Evolutionary conservation across 2,888 invertebrate species (phyloP).

Genomic region (Andrena marginata): DNA sequence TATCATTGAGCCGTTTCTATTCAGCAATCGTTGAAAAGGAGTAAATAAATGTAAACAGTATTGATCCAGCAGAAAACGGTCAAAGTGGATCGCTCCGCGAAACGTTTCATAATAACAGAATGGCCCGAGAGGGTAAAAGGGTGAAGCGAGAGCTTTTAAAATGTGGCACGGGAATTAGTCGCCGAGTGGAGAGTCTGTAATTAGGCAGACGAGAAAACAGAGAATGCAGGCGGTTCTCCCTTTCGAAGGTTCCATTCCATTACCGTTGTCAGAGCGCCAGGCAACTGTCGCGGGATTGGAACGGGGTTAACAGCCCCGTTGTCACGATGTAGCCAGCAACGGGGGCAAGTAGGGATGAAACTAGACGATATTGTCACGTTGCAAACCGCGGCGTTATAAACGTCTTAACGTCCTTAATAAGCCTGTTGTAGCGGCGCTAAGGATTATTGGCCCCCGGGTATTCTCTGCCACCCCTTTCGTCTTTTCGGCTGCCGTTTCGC

Average conservation of each 20-base stretch:
- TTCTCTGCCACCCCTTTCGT: slow-evolving; percentile 38
- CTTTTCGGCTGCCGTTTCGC: slow-evolving; percentile 44
- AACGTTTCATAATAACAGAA: too few relatives aligned
- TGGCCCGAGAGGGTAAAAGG: too few relatives aligned
- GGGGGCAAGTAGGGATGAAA: slow-evolving; percentile 41
- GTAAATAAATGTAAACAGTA: too few relatives aligned
- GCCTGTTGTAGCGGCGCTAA: slow-evolving; percentile 54
- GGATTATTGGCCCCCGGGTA: slow-evolving; percentile 58
- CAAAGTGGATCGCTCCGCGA: too few relatives aligned
- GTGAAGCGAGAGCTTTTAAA: not conserved
- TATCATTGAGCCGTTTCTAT: too few relatives aligned
- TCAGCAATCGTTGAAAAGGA: too few relatives aligned
- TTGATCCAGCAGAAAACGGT: too few relatives aligned
- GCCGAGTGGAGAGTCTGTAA: not conserved
- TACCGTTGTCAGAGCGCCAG: slow-evolving; percentile 52
- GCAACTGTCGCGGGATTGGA: slow-evolving; percentile 51
- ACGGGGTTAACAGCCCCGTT: slow-evolving; percentile 69
- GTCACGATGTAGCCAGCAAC: slow-evolving; percentile 53
- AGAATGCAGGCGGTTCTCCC: slow-evolving; percentile 15
- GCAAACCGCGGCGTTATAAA: slow-evolving; percentile 59
- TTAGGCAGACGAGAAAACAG: slow-evolving; percentile 3
- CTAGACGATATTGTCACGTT: slow-evolving; percentile 59
- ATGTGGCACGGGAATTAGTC: not conserved
- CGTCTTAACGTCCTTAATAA: slow-evolving; percentile 62
- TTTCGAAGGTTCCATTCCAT: slow-evolving; percentile 46